Evolutionary conservation across 2,888 invertebrate genomes (phyloP).

Genomic region (Euspilapteryx auroguttella): DNA sequence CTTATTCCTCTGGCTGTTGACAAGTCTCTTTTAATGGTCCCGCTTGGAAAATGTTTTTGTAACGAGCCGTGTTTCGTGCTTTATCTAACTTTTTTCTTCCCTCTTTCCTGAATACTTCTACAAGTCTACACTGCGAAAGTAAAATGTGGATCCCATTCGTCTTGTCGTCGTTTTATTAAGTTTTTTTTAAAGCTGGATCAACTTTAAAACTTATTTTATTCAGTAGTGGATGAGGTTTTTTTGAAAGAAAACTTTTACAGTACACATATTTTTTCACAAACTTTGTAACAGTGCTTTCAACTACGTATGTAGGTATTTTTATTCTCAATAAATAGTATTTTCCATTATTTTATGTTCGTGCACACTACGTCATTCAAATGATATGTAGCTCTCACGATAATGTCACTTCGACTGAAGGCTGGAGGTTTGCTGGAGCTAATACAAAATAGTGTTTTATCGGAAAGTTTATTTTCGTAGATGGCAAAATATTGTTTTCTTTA

Average conservation of each 20-base stretch:
- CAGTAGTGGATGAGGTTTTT: too few relatives aligned
- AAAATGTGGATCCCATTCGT: conserved; percentile 3
- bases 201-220: background rate
- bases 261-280: too few relatives aligned
- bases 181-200: background rate
- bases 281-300: too few relatives aligned
- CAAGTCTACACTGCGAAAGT: conserved; percentile 2
- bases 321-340: too few relatives aligned
- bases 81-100: conserved; percentile 21
- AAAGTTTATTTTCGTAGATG: conserved; percentile 17
- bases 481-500: conserved; percentile 14
- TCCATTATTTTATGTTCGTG: background rate
- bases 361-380: conserved; percentile 1
- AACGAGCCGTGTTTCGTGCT: conserved; percentile 18
- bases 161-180: conserved; percentile 1
- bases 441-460: conserved; percentile 19
- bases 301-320: too few relatives aligned
- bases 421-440: conserved; percentile 9
- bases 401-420: conserved; percentile 11
- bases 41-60: conserved; percentile 25
- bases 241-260: too few relatives aligned
- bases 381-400: conserved; percentile 13
- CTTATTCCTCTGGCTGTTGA: conserved; percentile 37
- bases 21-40: conserved; percentile 25
- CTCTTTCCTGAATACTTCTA: background rate